Conservation (phyloP, 2,888 invertebrate species). For the Sinohyriopsis cumingii region DNA sequence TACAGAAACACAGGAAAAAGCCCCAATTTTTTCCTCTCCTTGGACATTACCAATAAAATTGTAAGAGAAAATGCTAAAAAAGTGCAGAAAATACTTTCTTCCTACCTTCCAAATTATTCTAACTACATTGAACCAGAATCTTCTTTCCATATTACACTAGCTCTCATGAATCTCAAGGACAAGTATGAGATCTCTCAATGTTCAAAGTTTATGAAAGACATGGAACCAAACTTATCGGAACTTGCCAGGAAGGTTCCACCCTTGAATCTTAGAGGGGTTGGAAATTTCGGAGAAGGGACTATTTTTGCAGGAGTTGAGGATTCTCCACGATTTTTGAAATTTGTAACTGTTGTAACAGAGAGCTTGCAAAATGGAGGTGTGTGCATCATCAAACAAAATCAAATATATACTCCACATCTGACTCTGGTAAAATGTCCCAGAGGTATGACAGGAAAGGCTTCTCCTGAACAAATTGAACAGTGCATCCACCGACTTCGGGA, state of each 20-base stretch:
- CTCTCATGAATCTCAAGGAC: constrained; percentile 66
- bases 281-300: constrained; percentile 68
- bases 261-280: constrained; percentile 61
- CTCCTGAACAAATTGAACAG: too few relatives aligned
- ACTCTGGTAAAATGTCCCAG: constrained; percentile 38
- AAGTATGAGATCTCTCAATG: constrained; percentile 51
- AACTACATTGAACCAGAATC: constrained; percentile 62
- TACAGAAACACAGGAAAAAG: constrained; percentile 16
- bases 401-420: constrained; percentile 71
- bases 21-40: constrained; percentile 68
- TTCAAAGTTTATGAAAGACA: constrained; percentile 42
- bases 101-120: constrained; percentile 61
- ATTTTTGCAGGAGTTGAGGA: constrained; percentile 67
- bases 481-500: too few relatives aligned
- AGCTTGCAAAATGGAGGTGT: constrained; percentile 60
- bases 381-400: constrained; percentile 64
- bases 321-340: constrained; percentile 56
- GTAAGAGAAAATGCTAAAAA: constrained; percentile 48
- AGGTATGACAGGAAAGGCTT: too few relatives aligned
- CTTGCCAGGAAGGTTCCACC: constrained; percentile 34
- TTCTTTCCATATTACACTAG: constrained; percentile 70
- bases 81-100: constrained; percentile 63
- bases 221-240: constrained; percentile 38
- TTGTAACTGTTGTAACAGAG: constrained; percentile 59
- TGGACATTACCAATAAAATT: constrained; percentile 62